Evolutionary conservation across 2,888 invertebrate species (phyloP), one percentile per base, ranked within the genome.

Genomic region (Apotomis turbidana): DNA sequence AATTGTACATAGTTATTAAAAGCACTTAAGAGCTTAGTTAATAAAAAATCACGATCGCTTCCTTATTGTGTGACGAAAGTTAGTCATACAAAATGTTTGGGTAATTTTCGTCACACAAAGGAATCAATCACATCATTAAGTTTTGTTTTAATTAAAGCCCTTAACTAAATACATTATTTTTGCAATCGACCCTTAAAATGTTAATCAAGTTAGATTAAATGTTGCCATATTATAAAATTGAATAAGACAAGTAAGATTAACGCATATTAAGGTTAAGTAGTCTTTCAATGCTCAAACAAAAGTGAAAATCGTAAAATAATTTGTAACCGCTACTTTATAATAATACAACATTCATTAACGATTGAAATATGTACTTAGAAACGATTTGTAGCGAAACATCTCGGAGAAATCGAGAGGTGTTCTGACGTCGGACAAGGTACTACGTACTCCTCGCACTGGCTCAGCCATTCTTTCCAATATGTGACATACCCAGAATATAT

Each of bases 261-360:
- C 66, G 66, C 76, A 80, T 74, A 80, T 68, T 82, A 84, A 81
- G 83, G 80, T 83, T 85, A 87, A 78, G 80, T 79, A 75, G 77
- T 66, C 64, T 70, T 64, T 70, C 60, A 73, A 73, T 69, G 69
- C 62, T 70, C 66, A 69, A 70, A 73, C 36, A 49, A 73, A 70
- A 9, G 27, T 69, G 57, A 67, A 66, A 64, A 68, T 51, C 8
- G 51, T 74, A 74, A 76, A 79, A 76, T 61, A 68, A 76, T 71
- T 80, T 76, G 81, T 81, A 70, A 78, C 69, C 63, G 74, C 80
- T 76, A 78, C 82, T 80, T 83, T 83, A 81, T 85, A 85, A 81
- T 85, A 85, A 85, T 86, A 90, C 90, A 86, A 90, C 89, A 90
- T 89, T 85, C 81, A 90, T 83, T 82, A 79, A 85, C 85, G 73